Evolutionary conservation across 2,113 vertebrate genomes (phyloP), one percentile per base, ranked within the genome.

Genomic region (Lepus timidus): DNA sequence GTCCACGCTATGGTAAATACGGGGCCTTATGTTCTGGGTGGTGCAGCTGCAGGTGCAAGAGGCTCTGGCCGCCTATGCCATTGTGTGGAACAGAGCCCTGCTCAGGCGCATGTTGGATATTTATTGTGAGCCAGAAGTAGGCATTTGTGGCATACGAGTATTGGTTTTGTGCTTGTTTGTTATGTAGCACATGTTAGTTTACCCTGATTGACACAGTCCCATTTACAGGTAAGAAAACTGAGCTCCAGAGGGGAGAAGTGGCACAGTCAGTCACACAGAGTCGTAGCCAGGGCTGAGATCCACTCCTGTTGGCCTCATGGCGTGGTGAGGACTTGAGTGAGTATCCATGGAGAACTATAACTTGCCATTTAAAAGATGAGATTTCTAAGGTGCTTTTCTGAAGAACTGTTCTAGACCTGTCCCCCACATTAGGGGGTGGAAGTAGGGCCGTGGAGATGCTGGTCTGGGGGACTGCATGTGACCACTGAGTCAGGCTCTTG

Each of bases 151-250:
- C n/a, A 14, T 64, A 67, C 61, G 85, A 61, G 25, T 17, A 62
- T 61, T 4, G 7, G 55, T 20, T 64, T 62, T 52, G 51, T 44
- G n/a, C 79, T 85, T 88, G 39, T 10, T 89, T 85, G 76, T 90
- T 74, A 31, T 2, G 2, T 36, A 31, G 51, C 68, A 44, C 10
- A 31, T 17, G 19, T 86, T 92, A 8, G 64, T 79, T 92, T 73
- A 36, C 65, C 31, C 29, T 64, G 51, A 85, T 22, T 39, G 33
- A 52, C 39, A 82, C 4, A 64, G 5, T 65, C 58, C 33, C 62
- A 49, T 82, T 88, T 39, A 55, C 13, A 89, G 61, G 2, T 79
- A 78, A 82, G 74, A 88, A 76, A 78, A 91, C 67, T 80, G 58
- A 85, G 39, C 12, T n/a, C 11, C 9, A 44, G 61, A 31, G 76